phyloP scores from a whole-genome alignment of 2,888 invertebrate genomes.

The Philopedon plagiatum region DNA sequence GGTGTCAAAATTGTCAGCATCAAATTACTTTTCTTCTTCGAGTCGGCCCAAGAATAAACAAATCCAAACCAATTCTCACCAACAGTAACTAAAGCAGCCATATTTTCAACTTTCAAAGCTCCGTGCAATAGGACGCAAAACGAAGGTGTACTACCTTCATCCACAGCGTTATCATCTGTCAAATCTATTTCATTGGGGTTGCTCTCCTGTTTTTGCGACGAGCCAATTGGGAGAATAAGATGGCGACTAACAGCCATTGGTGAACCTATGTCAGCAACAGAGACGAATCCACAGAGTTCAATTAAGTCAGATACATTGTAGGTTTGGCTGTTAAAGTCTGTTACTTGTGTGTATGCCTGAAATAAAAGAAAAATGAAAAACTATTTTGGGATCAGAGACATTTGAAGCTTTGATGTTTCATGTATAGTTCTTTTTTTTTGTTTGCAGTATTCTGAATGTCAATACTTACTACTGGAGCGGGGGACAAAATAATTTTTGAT shows the following conservation, averaged over 20 bases:
- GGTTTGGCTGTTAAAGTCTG: conserved; percentile 76
- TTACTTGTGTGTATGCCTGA: conserved; percentile 70
- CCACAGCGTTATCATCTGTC: conserved; percentile 73
- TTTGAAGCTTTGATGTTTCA: too few species aligned
- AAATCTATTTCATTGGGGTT: conserved; percentile 59
- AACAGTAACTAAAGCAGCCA: conserved; percentile 90
- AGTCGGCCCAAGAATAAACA: conserved; percentile 93
- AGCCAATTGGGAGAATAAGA: conserved; percentile 83
- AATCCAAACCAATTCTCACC: conserved; percentile 94
- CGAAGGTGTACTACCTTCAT: conserved; percentile 86
- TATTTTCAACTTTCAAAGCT: conserved; percentile 82
- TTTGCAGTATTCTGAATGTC: background rate
- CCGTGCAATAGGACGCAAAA: conserved; percentile 96
- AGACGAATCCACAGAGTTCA: conserved; percentile 89
- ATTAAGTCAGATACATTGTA: conserved; percentile 80
- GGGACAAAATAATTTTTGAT: conserved; percentile 81
- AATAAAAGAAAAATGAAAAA: too few species aligned
- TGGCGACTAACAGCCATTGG: conserved; percentile 94
- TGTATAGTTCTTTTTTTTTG: background rate
- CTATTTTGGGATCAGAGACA: too few species aligned
- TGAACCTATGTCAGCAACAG: conserved; percentile 90
- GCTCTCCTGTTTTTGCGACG: conserved; percentile 52
- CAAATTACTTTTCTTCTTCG: conserved; percentile 91
- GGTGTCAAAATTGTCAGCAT: conserved; percentile 89
- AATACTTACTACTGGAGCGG: conserved; percentile 76